Conservation (phyloP, 2,797 vertebrate genomes). For the Sebastes matsubarae region DNA sequence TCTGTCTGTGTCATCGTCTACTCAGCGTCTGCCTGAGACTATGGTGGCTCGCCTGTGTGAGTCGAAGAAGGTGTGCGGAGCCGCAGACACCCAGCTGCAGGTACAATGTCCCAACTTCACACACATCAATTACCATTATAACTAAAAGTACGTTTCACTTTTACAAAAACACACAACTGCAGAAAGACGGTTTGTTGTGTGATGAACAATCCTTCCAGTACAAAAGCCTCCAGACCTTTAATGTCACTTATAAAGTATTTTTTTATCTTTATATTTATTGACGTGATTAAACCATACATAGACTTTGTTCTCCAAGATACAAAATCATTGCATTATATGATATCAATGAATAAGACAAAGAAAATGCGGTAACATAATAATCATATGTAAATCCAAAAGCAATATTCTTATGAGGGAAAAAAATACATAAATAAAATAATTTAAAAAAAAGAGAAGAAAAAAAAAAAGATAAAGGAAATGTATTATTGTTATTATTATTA, state of each 20-base stretch:
- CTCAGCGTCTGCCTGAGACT: conserved; percentile 88
- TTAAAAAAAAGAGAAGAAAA: fast-evolving
- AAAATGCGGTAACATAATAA: no score
- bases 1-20: conserved; percentile 1
- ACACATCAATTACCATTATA: not conserved
- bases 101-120: conserved; percentile 67
- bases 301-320: no score
- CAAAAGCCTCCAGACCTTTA: no score
- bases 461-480: no score
- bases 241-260: not conserved
- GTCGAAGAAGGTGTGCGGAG: conserved; percentile 96
- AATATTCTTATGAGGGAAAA: no score
- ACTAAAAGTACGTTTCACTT: not conserved
- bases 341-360: no score
- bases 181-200: not conserved
- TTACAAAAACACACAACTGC: not conserved
- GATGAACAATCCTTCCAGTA: not conserved
- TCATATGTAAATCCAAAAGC: no score
- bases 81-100: conserved; percentile 97
- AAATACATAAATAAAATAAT: no score
- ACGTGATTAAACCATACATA: no score
- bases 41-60: conserved; percentile 96
- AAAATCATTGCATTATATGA: no score
- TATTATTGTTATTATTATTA: no score
- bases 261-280: no score